A percentile compares a stretch with the other conserved stretches of the same genome.
phyloP scores from a whole-genome alignment of 2,797 vertebrate species.

The Synaphobranchus kaupii region DNA sequence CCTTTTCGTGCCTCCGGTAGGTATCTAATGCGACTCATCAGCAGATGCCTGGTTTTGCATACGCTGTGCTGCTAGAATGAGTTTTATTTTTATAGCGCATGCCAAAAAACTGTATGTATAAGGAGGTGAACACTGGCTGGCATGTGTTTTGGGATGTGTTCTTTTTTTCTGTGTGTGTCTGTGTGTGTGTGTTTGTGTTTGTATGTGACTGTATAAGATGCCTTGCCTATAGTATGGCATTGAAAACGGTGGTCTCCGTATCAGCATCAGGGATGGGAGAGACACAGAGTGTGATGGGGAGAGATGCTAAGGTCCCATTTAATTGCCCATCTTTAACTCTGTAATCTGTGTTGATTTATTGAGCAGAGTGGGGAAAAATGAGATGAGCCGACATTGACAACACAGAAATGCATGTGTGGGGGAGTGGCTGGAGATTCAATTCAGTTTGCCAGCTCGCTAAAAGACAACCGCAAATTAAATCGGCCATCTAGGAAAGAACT shows the following conservation, averaged over 20 bases:
- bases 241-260: not conserved
- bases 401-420: conserved; percentile 47
- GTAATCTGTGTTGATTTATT: conserved; percentile 80
- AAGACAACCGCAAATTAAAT: conserved; percentile 82
- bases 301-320: conserved; percentile 42
- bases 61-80: not conserved
- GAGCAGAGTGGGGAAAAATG: conserved; percentile 63
- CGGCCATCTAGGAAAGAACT: conserved; percentile 70
- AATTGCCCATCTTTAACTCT: conserved; percentile 72
- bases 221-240: not conserved
- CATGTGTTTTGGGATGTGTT: not conserved
- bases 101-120: not conserved
- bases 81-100: not conserved
- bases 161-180: not conserved
- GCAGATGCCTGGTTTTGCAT: not conserved
- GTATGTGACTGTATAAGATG: not conserved
- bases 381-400: conserved; percentile 62
- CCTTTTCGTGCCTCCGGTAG: not conserved
- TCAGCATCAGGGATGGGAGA: not conserved
- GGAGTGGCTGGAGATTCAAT: conserved; percentile 73
- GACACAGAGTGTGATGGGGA: conserved; percentile 35
- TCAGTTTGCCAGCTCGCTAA: conserved; percentile 64
- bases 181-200: not conserved
- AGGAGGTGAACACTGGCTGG: not conserved
- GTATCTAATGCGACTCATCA: not conserved